These are phyloP conservation scores for Puffinus mauretanicus DNA, from an alignment of 2,113 vertebrate genomes.

Conservation along the genomic window DNA sequence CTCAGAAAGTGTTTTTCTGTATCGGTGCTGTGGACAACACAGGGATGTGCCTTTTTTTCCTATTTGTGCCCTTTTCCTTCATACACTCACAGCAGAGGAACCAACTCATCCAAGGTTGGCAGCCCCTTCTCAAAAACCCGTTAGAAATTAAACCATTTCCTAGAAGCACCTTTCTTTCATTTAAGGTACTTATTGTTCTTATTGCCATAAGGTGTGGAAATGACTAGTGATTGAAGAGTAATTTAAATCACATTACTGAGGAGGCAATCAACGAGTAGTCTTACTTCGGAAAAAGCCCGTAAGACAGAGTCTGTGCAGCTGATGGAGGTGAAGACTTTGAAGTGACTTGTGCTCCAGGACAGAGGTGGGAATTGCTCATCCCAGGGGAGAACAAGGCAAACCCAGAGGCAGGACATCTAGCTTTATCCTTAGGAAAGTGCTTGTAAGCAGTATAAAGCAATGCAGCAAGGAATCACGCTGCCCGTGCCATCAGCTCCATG, in stretches of 20 bases:
- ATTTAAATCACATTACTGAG: slow-evolving; percentile 1
- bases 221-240: background rate
- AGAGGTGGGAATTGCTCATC: background rate
- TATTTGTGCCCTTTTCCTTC: background rate
- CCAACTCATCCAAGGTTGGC: background rate
- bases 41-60: background rate
- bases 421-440: background rate
- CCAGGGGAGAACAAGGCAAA: background rate
- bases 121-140: background rate
- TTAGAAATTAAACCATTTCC: background rate
- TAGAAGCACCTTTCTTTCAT: background rate
- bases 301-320: background rate
- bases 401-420: background rate
- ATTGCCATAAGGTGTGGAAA: background rate
- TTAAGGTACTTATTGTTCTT: background rate
- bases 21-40: rapidly evolving
- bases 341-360: background rate
- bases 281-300: background rate
- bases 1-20: background rate
- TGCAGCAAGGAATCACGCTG: background rate
- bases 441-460: background rate
- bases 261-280: background rate
- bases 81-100: background rate
- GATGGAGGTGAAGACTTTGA: background rate
- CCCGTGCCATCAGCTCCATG: background rate